phyloP scores from a whole-genome alignment of 2,113 vertebrate genomes.

The Neolamprologus hecqui region DNA sequence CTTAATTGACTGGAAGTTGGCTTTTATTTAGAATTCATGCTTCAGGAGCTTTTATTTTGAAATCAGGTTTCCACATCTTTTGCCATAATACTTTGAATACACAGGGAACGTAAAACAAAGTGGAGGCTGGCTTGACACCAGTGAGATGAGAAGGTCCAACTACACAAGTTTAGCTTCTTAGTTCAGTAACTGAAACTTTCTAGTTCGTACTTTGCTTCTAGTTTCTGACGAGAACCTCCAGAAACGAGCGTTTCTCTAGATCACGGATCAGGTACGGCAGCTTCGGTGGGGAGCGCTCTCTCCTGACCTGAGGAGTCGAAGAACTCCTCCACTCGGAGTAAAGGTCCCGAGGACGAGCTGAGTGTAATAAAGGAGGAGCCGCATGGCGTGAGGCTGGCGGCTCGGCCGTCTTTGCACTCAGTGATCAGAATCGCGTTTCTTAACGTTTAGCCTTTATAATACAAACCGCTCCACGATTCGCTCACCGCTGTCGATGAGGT shows the following conservation, averaged over 20 bases:
- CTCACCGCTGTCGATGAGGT: slow-evolving; percentile 83
- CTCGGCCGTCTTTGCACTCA: neutral
- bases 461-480: neutral
- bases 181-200: neutral
- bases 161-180: neutral
- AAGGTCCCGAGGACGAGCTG: neutral
- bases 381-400: neutral
- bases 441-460: neutral
- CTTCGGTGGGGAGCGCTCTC: neutral
- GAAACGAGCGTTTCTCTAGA: neutral
- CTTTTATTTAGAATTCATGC: no score
- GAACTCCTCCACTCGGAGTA: neutral
- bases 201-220: neutral
- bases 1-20: no score
- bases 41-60: no score
- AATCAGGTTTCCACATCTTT: no score
- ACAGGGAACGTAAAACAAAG: no score
- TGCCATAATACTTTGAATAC: no score
- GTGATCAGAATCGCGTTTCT: neutral
- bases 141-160: neutral
- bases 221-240: neutral
- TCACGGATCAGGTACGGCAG: fast-evolving
- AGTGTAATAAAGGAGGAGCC: neutral
- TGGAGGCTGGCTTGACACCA: no score
- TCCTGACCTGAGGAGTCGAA: neutral